Evolutionary conservation across 2,888 invertebrate species (phyloP).

Genomic region (Beris chalybata): DNA sequence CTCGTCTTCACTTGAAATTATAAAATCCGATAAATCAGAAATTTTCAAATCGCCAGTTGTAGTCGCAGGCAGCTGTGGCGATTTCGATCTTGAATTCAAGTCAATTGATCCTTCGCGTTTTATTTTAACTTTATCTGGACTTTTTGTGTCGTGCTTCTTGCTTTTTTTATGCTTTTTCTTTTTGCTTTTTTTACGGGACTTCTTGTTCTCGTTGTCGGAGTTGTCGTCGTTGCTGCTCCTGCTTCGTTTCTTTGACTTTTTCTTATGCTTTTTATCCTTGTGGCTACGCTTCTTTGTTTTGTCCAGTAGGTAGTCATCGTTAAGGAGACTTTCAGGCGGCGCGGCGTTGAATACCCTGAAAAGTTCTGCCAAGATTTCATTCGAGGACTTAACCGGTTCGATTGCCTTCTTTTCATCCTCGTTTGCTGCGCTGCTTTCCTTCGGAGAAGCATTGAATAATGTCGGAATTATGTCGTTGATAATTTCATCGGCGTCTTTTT

Average conservation of each 20-base stretch:
- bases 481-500: slow-evolving; percentile 48
- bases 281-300: slow-evolving; percentile 50
- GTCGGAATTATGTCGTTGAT: slow-evolving; percentile 31
- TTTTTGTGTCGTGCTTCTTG: slow-evolving; percentile 44
- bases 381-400: slow-evolving; percentile 53
- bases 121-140: slow-evolving; percentile 38
- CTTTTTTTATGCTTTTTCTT: slow-evolving; percentile 46
- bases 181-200: slow-evolving; percentile 46
- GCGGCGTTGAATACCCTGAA: slow-evolving; percentile 75
- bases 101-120: slow-evolving; percentile 4
- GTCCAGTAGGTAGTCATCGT: slow-evolving; percentile 53
- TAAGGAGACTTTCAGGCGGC: slow-evolving; percentile 63
- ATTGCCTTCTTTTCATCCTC: slow-evolving; percentile 50
- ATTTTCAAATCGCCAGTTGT: not conserved
- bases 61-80: not conserved
- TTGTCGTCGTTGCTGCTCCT: slow-evolving; percentile 45
- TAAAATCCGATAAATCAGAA: slow-evolving; percentile 34
- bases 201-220: slow-evolving; percentile 50
- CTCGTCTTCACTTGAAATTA: slow-evolving; percentile 38
- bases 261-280: slow-evolving; percentile 53
- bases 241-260: slow-evolving; percentile 48
- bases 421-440: not conserved
- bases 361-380: slow-evolving; percentile 79
- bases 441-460: not conserved
- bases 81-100: not conserved